A percentile compares a stretch with the other conserved stretches of the same genome.
These are phyloP conservation scores for Pao palembangensis DNA, from an alignment of 2,113 vertebrate genomes.

Conservation along the genomic window DNA sequence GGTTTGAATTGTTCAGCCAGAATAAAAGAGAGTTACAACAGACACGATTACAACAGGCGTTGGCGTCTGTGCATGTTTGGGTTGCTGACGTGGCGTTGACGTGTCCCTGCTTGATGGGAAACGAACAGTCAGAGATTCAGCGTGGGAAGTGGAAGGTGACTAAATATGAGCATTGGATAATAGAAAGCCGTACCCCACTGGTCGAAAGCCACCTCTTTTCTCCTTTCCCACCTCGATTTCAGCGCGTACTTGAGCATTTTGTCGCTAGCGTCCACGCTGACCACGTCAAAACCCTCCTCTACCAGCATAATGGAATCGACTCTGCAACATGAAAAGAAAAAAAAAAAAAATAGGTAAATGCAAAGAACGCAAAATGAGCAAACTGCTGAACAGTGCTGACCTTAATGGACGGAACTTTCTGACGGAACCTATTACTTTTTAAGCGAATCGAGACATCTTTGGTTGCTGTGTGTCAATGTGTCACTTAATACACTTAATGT, in stretches of 20 bases:
- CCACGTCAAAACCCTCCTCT: conserved; percentile 88
- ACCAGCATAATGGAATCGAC: conserved; percentile 98
- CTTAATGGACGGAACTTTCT: neutral
- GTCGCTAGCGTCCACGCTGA: conserved; percentile 95
- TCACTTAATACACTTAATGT: too few species aligned
- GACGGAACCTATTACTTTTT: too few species aligned
- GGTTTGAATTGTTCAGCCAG: too few species aligned
- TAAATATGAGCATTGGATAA: neutral
- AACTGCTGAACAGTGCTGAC: too few species aligned
- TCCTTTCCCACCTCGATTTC: conserved; percentile 90
- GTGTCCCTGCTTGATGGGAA: too few species aligned
- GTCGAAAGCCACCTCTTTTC: conserved; percentile 88
- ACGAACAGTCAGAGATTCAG: neutral
- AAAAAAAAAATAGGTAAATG: neutral
- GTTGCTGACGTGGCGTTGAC: too few species aligned
- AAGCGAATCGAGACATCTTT: too few species aligned
- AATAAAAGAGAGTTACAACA: too few species aligned
- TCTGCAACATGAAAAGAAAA: conserved; percentile 62
- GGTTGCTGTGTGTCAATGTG: too few species aligned
- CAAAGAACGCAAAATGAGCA: neutral
- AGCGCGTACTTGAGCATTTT: conserved; percentile 98
- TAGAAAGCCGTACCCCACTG: conserved; percentile 82
- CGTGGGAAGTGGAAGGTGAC: neutral
- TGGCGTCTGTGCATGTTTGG: too few species aligned
- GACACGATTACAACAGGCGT: too few species aligned